Evolutionary conservation across 1,140 invertebrate genomes (phyloP).

Genomic region (Nymphalis io): DNA sequence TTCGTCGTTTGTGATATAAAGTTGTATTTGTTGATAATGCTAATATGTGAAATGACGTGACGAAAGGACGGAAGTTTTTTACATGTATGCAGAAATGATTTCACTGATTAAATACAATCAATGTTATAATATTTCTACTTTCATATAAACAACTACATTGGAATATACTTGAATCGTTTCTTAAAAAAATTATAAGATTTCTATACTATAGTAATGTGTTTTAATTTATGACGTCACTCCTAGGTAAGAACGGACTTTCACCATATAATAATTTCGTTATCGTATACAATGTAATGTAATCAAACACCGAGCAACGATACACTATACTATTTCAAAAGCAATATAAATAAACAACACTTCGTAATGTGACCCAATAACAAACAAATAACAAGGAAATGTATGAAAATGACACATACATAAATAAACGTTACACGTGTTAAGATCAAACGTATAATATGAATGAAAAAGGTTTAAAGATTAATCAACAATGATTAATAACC

Average conservation of each 20-base stretch:
- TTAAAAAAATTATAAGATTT: not conserved
- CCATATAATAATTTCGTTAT: not conserved
- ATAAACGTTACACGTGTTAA: not conserved
- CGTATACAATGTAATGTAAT: not conserved
- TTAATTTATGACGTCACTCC: not conserved
- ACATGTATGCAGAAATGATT: slow-evolving; percentile 23
- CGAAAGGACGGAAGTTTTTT: slow-evolving; percentile 25
- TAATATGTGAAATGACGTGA: slow-evolving; percentile 14
- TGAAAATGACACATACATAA: not conserved
- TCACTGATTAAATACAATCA: slow-evolving; percentile 28
- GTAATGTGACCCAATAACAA: not conserved
- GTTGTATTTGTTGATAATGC: not conserved
- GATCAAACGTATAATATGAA: not conserved
- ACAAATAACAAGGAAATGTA: slow-evolving; percentile 1
- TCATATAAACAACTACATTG: not conserved
- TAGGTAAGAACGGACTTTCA: slow-evolving; percentile 2
- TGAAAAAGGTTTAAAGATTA: slow-evolving; percentile 10
- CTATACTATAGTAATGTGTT: not conserved
- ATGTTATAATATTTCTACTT: slow-evolving; percentile 6
- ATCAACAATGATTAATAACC: slow-evolving; percentile 27
- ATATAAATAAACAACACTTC: slow-evolving; percentile 7
- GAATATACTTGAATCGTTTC: not conserved
- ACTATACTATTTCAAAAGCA: not conserved
- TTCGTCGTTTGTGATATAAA: not conserved
- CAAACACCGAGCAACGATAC: not conserved